Evolutionary conservation across 2,113 vertebrate species (phyloP), one percentile per base, ranked within the genome.

Genomic region (Petrocephalus microphthalmus): DNA sequence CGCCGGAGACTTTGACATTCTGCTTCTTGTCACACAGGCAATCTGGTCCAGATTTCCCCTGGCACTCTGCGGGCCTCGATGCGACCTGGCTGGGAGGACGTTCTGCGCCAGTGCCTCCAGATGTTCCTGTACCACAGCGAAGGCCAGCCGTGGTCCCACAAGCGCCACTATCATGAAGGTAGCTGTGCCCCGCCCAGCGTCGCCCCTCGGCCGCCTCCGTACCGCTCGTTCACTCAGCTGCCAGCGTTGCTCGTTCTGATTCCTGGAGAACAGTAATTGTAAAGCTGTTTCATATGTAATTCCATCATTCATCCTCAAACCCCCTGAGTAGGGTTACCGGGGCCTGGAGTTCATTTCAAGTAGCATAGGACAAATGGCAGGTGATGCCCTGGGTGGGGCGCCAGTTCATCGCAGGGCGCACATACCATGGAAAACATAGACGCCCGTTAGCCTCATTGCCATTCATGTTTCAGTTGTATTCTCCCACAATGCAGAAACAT

Each of bases 111-210:
- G 52, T 99, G 98, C 93, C 97, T 99, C 94, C 98, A 99, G 94
- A 97, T 97, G 93, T 99, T 99, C 92, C 95, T 99, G 22, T 93
- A 97, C 92, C 95, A 96, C 89, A 99, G 96, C 8, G 97, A 99
- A 25, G 98, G 97, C 4, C 98, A 99, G 89, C 94, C 96, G 0
- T 99, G 97, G 98, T 98, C 98, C 54, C 97, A 96, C 93, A 99
- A 99, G 92, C 96, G 96, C 37, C 98, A 99, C 93, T 99, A 97
- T 92, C 97, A 99, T 85, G 98, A 99, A 91, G 98, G 98, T 99
- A 92, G 85, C 91, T 87, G 19, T 5, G 37, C 25, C 33, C 2
- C 11, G 2, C 54, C 54, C 25, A 11, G 54, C 13, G 13, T 22
- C 25, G 53, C n/a, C 7, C 60, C 74, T 17, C 25, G 3, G 25